A percentile compares a stretch with the other conserved stretches of the same genome.
phyloP scores from a whole-genome alignment of 1,140 invertebrate species.

The Camponotus vicinus region DNA sequence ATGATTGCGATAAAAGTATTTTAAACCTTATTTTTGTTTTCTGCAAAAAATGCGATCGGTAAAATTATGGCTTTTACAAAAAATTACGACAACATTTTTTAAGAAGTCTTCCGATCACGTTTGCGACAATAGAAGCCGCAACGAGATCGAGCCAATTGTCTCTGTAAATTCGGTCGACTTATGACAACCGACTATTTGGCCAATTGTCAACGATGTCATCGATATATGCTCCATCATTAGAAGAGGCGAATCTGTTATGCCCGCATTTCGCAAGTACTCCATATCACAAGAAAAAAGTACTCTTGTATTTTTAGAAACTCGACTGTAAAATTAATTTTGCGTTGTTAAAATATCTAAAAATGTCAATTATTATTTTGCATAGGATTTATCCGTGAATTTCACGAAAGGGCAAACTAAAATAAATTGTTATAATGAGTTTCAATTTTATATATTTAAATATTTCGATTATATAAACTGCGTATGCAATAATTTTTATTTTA shows the following conservation, averaged over 20 bases:
- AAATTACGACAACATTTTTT: not conserved
- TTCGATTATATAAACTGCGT: not conserved
- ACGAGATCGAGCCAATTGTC: not conserved
- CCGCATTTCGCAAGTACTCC: constrained; percentile 11
- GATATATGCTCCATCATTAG: constrained; percentile 10
- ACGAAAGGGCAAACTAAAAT: not conserved
- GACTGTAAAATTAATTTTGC: not conserved
- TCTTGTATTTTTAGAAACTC: constrained; percentile 16
- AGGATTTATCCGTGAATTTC: not conserved
- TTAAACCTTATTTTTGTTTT: not conserved
- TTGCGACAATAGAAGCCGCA: not conserved
- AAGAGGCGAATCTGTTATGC: constrained; percentile 9
- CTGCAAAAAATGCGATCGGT: not conserved
- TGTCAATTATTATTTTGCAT: not conserved
- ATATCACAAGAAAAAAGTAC: not conserved
- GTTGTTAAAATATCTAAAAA: not conserved
- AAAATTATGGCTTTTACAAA: not conserved
- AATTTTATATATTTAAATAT: not conserved
- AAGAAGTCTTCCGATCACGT: not conserved
- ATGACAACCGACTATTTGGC: constrained; percentile 36
- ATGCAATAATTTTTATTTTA: not conserved
- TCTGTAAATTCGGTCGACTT: not conserved
- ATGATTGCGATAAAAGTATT: not conserved
- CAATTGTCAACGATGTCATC: constrained; percentile 47
- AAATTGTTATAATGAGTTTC: not conserved